Base-by-base conservation (phyloP, 2,888 invertebrate species). In the Tenodera sinensis region DNA sequence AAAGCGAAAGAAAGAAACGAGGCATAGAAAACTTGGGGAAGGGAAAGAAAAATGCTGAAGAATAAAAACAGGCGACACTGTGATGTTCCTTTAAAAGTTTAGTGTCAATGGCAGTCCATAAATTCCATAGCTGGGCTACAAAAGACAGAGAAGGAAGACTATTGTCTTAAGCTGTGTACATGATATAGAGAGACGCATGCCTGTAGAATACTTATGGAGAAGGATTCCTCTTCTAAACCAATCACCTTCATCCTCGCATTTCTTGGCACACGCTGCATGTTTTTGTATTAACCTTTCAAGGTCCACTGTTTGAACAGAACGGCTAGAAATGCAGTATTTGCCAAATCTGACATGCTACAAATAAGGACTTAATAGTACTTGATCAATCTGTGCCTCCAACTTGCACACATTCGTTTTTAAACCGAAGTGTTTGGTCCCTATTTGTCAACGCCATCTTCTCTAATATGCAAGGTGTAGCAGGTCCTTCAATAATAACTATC, bases 11-110 rank as follows among this genome's bases (percentile, higher is more conserved):
- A 30, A 12, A 84, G 27, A 30, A 28, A 12, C 8, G 28, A 34
- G 3, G 30, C 8, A 81, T 28, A 28, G 9, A 81, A 25, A 1
- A 83, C 82, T 83, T 30, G n/a, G 83, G n/a, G 28, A 82, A 87
- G 34, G 34, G 87, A 25, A 25, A 82, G 30, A 25, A 71, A 71
- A 71, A 71, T 27, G 81, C 71, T 83, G 82, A 87, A 42, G 86
- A 82, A n/a, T 87, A 87, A 28, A 28, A 83, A 83, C 28, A 83
- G 28, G 28, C 27, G 28, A 28, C 54, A 87, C 34, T n/a, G 28
- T 83, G 87, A 87, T 87, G 87, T 87, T 34, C 82, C 87, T 87
- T 9, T 87, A 34, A 87, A 87, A 87, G 82, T 87, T 87, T 87
- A 87, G 87, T 87, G 81, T 87, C 87, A 83, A 30, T 87, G 34